These are phyloP conservation scores for Liparis tanakae DNA, from an alignment of 2,797 vertebrate genomes.

Conservation along the genomic window DNA sequence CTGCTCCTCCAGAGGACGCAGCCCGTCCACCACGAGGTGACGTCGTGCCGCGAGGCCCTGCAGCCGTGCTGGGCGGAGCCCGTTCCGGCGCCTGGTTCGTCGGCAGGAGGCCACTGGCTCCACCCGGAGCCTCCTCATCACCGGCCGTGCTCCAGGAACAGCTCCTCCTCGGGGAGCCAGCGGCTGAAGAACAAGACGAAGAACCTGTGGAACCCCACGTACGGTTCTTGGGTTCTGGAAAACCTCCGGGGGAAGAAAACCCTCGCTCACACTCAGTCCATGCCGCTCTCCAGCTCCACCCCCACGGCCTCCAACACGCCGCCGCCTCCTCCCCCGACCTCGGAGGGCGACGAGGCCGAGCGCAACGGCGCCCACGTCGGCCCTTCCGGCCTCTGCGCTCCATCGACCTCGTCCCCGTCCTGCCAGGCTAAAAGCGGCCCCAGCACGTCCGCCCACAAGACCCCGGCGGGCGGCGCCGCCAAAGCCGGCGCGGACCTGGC, in stretches of 20 bases:
- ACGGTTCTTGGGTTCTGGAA: slow-evolving; percentile 91
- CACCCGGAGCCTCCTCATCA: slow-evolving; percentile 75
- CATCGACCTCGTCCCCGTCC: slow-evolving; percentile 69
- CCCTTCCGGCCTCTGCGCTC: slow-evolving; percentile 71
- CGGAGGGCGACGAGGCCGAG: slow-evolving; percentile 78
- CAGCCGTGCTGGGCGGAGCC: slow-evolving; percentile 80
- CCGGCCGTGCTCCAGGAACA: slow-evolving; percentile 77
- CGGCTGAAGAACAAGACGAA: slow-evolving; percentile 92
- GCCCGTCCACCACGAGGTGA: slow-evolving; percentile 81
- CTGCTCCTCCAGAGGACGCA: slow-evolving; percentile 75
- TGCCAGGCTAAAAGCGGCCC: slow-evolving; percentile 72
- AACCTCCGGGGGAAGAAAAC: slow-evolving; percentile 82
- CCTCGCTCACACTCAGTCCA: slow-evolving; percentile 82
- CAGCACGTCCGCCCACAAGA: slow-evolving; percentile 59
- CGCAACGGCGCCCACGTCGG: slow-evolving; percentile 75
- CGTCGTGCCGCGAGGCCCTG: slow-evolving; percentile 77
- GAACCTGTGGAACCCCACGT: slow-evolving; percentile 95
- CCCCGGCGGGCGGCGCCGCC: slow-evolving; percentile 37
- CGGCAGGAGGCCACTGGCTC: slow-evolving; percentile 71
- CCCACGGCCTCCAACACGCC: slow-evolving; percentile 44
- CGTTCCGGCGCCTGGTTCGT: slow-evolving; percentile 58
- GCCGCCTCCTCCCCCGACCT: slow-evolving; percentile 39
- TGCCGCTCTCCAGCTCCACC: slow-evolving; percentile 77
- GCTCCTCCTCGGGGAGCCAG: slow-evolving; percentile 81
- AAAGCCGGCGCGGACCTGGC: slow-evolving; percentile 82